phyloP scores from a whole-genome alignment of 1,140 invertebrate genomes.

The Drosophila nigrodunni region DNA sequence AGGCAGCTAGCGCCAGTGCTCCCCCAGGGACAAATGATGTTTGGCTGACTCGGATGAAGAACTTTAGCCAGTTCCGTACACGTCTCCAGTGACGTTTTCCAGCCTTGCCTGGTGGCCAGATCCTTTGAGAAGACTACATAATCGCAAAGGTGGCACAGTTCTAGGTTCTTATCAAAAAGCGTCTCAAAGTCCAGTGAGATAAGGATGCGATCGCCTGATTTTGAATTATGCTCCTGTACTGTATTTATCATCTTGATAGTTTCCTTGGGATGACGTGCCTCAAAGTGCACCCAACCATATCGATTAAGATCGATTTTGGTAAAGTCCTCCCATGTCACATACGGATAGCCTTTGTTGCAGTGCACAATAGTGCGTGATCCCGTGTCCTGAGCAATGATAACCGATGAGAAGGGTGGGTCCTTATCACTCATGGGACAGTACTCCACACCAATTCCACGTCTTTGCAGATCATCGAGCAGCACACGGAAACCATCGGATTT shows the following conservation, averaged over 20 bases:
- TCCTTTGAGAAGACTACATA: slow-evolving; percentile 88
- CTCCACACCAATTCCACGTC: slow-evolving; percentile 85
- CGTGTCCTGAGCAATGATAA: slow-evolving; percentile 86
- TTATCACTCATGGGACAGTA: slow-evolving; percentile 84
- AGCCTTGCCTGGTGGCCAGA: slow-evolving; percentile 52
- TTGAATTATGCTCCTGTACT: slow-evolving; percentile 86
- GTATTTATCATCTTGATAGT: slow-evolving; percentile 87
- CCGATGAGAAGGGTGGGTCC: slow-evolving; percentile 85
- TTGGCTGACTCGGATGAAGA: slow-evolving; percentile 16
- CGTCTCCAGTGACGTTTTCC: slow-evolving; percentile 42
- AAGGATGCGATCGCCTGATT: slow-evolving; percentile 77
- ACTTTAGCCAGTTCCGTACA: slow-evolving; percentile 34
- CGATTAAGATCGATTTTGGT: slow-evolving; percentile 84
- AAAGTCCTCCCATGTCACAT: slow-evolving; percentile 88
- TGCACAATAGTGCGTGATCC: slow-evolving; percentile 89
- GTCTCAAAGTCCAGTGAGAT: slow-evolving; percentile 90
- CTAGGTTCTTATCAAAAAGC: slow-evolving; percentile 84
- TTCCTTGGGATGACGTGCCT: slow-evolving; percentile 87
- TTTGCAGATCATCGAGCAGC: slow-evolving; percentile 86
- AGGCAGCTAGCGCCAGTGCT: slow-evolving; percentile 88
- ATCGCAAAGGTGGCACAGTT: slow-evolving; percentile 86
- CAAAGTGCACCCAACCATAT: slow-evolving; percentile 90
- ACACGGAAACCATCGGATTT: slow-evolving; percentile 85
- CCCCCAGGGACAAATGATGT: slow-evolving; percentile 89
- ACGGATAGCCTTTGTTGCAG: slow-evolving; percentile 87